A percentile compares a stretch with the other conserved stretches of the same genome.
These are phyloP conservation scores for Drosophila malerkotliana DNA, from an alignment of 1,140 invertebrate species.

Conservation along the genomic window DNA sequence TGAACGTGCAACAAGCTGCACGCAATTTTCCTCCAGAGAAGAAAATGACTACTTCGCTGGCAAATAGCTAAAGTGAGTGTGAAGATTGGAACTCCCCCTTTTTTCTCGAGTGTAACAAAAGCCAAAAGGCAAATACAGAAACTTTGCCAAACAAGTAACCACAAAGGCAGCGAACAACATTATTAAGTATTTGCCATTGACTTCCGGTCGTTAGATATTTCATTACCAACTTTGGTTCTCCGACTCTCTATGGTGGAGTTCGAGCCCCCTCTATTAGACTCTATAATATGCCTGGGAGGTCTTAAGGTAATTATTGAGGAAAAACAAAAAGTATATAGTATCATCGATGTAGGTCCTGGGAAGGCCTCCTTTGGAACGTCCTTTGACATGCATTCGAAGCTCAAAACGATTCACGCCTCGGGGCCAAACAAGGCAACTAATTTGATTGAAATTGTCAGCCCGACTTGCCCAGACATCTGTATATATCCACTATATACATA, in stretches of 20 bases:
- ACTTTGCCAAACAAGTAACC: slow-evolving; percentile 37
- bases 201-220: slow-evolving; percentile 82
- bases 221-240: slow-evolving; percentile 69
- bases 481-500: background rate
- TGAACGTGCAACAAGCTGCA: slow-evolving; percentile 46
- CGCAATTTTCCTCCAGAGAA: slow-evolving; percentile 48
- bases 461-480: slow-evolving; percentile 30
- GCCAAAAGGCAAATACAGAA: slow-evolving; percentile 40
- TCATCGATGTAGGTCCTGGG: slow-evolving; percentile 26
- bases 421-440: slow-evolving; percentile 69
- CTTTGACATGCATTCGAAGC: slow-evolving; percentile 57
- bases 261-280: slow-evolving; percentile 52
- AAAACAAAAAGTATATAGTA: slow-evolving; percentile 27
- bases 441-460: slow-evolving; percentile 48
- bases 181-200: slow-evolving; percentile 82
- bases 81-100: background rate
- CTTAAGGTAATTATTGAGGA: slow-evolving; percentile 28
- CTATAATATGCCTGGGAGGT: slow-evolving; percentile 49
- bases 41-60: slow-evolving; percentile 1
- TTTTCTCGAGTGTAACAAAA: slow-evolving; percentile 23
- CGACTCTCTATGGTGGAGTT: slow-evolving; percentile 12
- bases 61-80: background rate
- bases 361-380: slow-evolving; percentile 34
- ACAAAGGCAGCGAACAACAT: slow-evolving; percentile 70
- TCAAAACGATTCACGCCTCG: slow-evolving; percentile 44